Evolutionary conservation across 2,113 vertebrate genomes (phyloP), one percentile per base, ranked within the genome.

Genomic region (Noctilio leporinus): DNA sequence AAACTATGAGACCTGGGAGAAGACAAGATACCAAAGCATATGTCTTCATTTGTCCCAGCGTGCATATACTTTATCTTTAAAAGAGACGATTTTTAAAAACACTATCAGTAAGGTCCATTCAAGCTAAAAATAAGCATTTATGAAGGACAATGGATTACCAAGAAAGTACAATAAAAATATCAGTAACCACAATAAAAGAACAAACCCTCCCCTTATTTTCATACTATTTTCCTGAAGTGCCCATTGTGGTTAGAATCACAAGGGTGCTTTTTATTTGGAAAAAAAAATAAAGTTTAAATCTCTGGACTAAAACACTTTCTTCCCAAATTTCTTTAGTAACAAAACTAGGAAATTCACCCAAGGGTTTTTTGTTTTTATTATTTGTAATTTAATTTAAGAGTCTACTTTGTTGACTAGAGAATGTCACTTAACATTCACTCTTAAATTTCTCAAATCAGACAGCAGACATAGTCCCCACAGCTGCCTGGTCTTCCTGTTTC

Each of bases 1-100:
- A 96, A 98, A 97, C 91, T 94, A 95, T 96, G 95, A 95, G 73
- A 96, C 95, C 86, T 53, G 15, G 17, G 75, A 77, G 85, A 89
- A 97, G 72, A 95, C 59, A 92, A 92, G 95, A 96, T 97, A 93
- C 35, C 70, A 95, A 96, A 89, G 47, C n/a, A 86, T 24, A 92
- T 47, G 87, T 67, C 96, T 93, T 96, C 94, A 77, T 84, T 97
- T 94, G 88, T 45, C 89, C 33, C 40, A 93, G 92, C 95, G 78
- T 69, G 43, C 26, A 10, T 83, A 49, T 43, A 86, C 93, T 86
- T 45, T 78, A 26, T 89, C 86, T 53, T 8, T 59, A 77, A 95
- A 80, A 88, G 57, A 38, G 24, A 73, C 55, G 62, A 11, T 81
- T 77, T 65, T 81, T 83, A 38, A 28, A 92, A 91, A 82, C 15